These are phyloP conservation scores for Monochamus saltuarius DNA, from an alignment of 1,140 invertebrate species.

Conservation along the genomic window DNA sequence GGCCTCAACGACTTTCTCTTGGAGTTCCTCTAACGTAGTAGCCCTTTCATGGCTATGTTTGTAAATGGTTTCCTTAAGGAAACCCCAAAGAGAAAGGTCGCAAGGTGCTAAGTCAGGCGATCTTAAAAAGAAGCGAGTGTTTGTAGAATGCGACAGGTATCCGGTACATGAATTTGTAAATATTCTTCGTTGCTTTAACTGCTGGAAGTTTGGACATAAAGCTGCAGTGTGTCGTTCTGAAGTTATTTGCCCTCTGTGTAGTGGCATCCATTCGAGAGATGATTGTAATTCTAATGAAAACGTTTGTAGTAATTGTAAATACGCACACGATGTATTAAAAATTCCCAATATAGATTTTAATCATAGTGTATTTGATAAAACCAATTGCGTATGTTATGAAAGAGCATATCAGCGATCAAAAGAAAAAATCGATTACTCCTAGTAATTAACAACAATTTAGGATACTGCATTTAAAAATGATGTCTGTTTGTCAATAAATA, in stretches of 20 bases:
- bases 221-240: conserved; percentile 6
- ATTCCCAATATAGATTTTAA: conserved; percentile 9
- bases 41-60: too few species aligned
- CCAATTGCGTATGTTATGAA: too few species aligned
- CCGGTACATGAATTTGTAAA: conserved; percentile 8
- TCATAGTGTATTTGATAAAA: conserved; percentile 9
- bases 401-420: too few species aligned
- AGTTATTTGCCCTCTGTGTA: conserved; percentile 7
- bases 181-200: conserved; percentile 15
- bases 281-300: not conserved
- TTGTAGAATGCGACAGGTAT: conserved; percentile 11
- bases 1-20: too few species aligned
- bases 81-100: too few species aligned
- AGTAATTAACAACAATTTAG: not conserved
- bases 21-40: too few species aligned
- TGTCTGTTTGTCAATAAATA: conserved; percentile 1
- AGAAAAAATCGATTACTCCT: too few species aligned
- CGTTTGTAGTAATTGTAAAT: conserved; percentile 22
- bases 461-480: not conserved
- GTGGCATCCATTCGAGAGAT: conserved; percentile 1
- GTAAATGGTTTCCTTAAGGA: too few species aligned
- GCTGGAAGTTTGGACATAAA: conserved; percentile 19
- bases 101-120: too few species aligned
- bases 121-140: conserved; percentile 7
- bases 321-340: conserved; percentile 5